Base-by-base conservation (phyloP, 2,113 vertebrate genomes). In the Albula glossodonta region DNA sequence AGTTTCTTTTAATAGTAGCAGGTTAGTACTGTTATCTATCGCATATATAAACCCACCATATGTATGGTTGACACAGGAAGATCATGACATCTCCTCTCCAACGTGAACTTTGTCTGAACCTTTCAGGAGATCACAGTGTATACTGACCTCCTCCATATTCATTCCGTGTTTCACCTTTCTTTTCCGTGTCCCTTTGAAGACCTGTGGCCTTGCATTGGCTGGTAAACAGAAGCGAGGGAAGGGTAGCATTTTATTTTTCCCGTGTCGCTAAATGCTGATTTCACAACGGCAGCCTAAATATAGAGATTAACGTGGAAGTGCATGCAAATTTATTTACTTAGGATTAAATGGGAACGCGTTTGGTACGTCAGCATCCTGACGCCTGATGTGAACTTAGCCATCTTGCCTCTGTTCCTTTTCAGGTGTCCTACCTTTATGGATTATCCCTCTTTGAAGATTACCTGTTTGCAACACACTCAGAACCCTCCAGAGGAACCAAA, bases 381-480 rank as follows among this genome's bases (percentile, higher is more conserved):
- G 52, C 22, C 31, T 60, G 51, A 78, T 6, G 10, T 53, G 3
- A 15, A 6, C 22, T 77, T 86, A 51, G 56, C 70, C 50, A 56
- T 53, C 49, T 51, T 63, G 84, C n/a, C 81, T 51, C 82, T 63
- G 41, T 7, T 86, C 82, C 56, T 56, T 83, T 91, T 25, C 88
- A 97, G 97, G 92, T 96, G 84, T 96, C 92, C 86, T 94, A 96
- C 90, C 93, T 97, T 41, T 93, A 93, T 87, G 93, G 96, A n/a
- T 94, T 97, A 93, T 91, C 96, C 63, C 84, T 97, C 41, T 97
- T 97, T 95, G 97, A 97, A 93, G 95, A 96, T 88, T 97, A 96
- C 88, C 93, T 97, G 77, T 97, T 96, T 88, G 94, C 95, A 78
- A 88, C 93, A 41, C 94, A 90, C 91, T 92, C 94, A 15, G 96